A percentile compares a stretch with the other conserved stretches of the same genome.
These are phyloP conservation scores for Crepidodera aurea DNA, from an alignment of 2,888 invertebrate species.

Conservation along the genomic window DNA sequence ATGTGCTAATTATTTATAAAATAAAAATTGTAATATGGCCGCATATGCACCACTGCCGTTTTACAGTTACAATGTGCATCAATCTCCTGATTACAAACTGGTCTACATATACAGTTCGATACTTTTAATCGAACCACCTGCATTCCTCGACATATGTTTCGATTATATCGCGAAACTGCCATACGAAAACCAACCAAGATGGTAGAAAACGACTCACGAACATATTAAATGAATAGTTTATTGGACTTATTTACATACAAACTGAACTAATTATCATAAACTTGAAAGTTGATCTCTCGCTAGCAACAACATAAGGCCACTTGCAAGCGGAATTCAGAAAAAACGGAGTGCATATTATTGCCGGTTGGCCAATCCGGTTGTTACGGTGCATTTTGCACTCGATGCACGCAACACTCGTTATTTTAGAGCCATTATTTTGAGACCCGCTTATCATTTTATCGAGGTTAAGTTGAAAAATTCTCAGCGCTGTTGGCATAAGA, in stretches of 20 bases:
- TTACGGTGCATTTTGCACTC: conserved; percentile 38
- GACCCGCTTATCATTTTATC: conserved; percentile 30
- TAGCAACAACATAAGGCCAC: conserved; percentile 31
- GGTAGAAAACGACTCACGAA: conserved; percentile 35
- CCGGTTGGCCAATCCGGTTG: conserved; percentile 45
- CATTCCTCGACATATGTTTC: conserved; percentile 26
- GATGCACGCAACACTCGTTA: conserved; percentile 37
- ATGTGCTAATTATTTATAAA: too few species aligned
- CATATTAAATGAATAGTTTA: conserved; percentile 49
- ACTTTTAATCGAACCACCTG: conserved; percentile 24
- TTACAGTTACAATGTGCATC: background rate
- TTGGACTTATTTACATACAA: conserved; percentile 49
- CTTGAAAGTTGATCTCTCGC: conserved; percentile 43
- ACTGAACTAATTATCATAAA: conserved; percentile 51
- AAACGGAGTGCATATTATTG: conserved; percentile 37
- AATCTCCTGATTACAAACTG: conserved; percentile 15
- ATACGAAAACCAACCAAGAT: conserved; percentile 34
- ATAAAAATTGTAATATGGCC: too few species aligned
- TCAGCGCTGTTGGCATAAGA: background rate
- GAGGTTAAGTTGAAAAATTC: conserved; percentile 23
- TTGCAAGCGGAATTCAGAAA: conserved; percentile 43
- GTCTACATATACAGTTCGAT: conserved; percentile 18
- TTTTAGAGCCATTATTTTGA: conserved; percentile 35
- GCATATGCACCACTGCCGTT: too few species aligned
- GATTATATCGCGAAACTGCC: conserved; percentile 27